Evolutionary conservation across 2,113 vertebrate species (phyloP), one percentile per base, ranked within the genome.

Genomic region (Microcebus griseorufus): DNA sequence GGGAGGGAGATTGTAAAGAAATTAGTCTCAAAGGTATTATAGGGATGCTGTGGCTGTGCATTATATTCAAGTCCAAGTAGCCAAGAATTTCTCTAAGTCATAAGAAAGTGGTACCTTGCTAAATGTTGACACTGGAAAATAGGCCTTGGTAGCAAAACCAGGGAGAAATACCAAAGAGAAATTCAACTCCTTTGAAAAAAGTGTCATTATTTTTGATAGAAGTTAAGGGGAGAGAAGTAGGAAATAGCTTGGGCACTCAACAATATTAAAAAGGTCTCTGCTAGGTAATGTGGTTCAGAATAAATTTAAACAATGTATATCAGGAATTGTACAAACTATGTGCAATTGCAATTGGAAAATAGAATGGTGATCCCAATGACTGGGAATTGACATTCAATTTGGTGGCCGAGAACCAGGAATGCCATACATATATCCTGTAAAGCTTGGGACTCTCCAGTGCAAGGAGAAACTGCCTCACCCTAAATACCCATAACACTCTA

Each of bases 141-240:
- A 83, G 11, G 3, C 6, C 2, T 42, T 39, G 13, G 3, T 5
- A 75, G 2, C 11, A 82, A 10, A 0, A 53, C 34, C 1, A 20
- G 4, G 9, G 22, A 64, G 5, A 3, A 42, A 29, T 22, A 51
- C 9, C 2, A 37, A 34, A 62, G n/a, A 84, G 6, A 65, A 93
- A 79, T 45, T 89, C 37, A 64, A 72, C 9, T 42, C 3, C 73
- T 65, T 79, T 51, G 20, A 34, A 34, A 65, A 48, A 42, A 55
- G 17, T 4, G 14, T 58, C 55, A 39, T 58, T 2, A 18, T 4
- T 69, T 92, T 37, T 39, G 55, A 29, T 48, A 16, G 13, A 20
- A 48, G 13, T 20, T 34, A 86, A 90, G 25, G 32, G 11, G 2
- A 7, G 7, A 67, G 34, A n/a, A 34, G 16, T 48, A 64, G 32